These are phyloP conservation scores for Rhynchophorus ferrugineus DNA, from an alignment of 1,140 invertebrate genomes.

Conservation along the genomic window DNA sequence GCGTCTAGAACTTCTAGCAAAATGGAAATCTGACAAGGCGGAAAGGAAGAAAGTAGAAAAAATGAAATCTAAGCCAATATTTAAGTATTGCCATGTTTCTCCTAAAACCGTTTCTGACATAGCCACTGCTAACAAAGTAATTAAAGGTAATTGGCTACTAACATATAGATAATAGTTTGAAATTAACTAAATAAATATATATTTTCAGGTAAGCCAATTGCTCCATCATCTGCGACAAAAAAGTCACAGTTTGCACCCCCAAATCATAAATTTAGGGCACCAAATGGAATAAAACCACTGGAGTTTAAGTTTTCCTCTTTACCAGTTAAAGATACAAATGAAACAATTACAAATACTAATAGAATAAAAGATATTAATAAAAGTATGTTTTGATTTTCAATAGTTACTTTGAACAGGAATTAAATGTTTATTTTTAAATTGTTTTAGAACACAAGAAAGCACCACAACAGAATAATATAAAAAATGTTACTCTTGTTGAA, in stretches of 20 bases:
- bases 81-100: conserved; percentile 26
- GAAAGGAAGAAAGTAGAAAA: conserved; percentile 17
- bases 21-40: conserved; percentile 27
- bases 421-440: no score
- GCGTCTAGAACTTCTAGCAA: conserved; percentile 21
- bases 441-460: no score
- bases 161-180: background rate
- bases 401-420: no score
- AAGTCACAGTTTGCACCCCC: conserved; percentile 22
- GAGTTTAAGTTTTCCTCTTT: background rate
- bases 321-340: no score
- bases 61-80: conserved; percentile 25
- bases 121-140: conserved; percentile 20
- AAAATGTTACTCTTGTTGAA: no score
- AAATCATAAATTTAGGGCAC: conserved; percentile 24
- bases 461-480: no score
- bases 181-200: background rate
- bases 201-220: background rate
- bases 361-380: no score
- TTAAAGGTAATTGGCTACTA: conserved; percentile 18
- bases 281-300: conserved; percentile 22
- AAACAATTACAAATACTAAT: no score
- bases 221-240: background rate
- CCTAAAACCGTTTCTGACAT: background rate
- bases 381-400: no score